phyloP scores from a whole-genome alignment of 2,113 vertebrate species.

The Thinocorus orbignyianus region DNA sequence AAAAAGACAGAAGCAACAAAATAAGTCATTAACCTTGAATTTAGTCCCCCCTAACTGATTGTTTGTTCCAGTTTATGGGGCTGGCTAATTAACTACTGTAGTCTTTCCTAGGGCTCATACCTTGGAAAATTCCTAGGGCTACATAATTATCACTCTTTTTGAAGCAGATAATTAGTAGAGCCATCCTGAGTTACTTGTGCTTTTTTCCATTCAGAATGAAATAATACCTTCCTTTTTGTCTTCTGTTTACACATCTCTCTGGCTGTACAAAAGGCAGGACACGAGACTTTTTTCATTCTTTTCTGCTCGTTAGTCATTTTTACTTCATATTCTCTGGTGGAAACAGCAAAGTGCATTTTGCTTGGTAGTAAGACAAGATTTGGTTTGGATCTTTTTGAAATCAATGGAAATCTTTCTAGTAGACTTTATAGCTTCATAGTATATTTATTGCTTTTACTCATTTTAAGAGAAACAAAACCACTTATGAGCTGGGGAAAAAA shows the following conservation, averaged over 20 bases:
- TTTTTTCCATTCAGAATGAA: neutral
- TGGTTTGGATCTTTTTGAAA: neutral
- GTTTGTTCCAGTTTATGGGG: neutral
- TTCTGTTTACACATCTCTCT: neutral
- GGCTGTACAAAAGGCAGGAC: neutral
- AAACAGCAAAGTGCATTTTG: neutral
- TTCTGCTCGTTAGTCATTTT: neutral
- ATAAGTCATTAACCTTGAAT: neutral
- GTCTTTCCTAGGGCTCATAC: neutral
- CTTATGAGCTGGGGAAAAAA: neutral
- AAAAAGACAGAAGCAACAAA: neutral
- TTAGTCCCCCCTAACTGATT: neutral
- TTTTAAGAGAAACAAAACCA: neutral
- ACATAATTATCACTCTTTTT: neutral
- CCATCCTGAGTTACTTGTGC: neutral
- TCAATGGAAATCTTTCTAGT: neutral
- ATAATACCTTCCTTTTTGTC: neutral
- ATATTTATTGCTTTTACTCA: neutral
- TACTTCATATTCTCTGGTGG: neutral
- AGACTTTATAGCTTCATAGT: neutral
- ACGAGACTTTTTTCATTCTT: neutral
- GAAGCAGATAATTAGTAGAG: neutral
- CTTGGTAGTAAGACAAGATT: neutral
- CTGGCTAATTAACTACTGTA: neutral
- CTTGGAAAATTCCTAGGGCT: neutral